Conservation (phyloP, 1,140 invertebrate genomes). For the Onthophagus taurus region DNA sequence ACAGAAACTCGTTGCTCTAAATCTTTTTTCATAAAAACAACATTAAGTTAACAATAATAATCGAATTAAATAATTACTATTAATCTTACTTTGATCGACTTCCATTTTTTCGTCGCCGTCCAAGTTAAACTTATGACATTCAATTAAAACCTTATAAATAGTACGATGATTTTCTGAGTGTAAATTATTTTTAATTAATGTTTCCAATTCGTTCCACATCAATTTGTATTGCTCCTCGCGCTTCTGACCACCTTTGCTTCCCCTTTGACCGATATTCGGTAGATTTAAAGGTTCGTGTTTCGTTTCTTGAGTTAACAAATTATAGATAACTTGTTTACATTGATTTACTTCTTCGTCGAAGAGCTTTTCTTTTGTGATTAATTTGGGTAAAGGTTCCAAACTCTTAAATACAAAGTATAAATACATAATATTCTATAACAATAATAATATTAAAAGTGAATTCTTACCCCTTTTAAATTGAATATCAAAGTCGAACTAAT, state of each 20-base stretch:
- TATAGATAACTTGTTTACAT: slow-evolving; percentile 80
- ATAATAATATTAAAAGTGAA: neutral
- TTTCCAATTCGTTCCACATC: slow-evolving; percentile 84
- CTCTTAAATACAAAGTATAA: slow-evolving; percentile 45
- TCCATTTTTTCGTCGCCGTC: slow-evolving; percentile 57
- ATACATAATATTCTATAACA: slow-evolving; percentile 8
- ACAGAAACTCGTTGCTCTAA: slow-evolving; percentile 57
- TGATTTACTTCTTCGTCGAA: slow-evolving; percentile 77
- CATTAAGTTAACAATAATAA: too few relatives aligned
- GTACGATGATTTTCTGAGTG: slow-evolving; percentile 59
- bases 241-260: slow-evolving; percentile 49
- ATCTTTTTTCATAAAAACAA: too few relatives aligned
- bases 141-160: slow-evolving; percentile 74
- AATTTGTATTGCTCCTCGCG: slow-evolving; percentile 83
- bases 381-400: slow-evolving; percentile 66
- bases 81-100: slow-evolving; percentile 29
- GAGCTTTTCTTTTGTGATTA: slow-evolving; percentile 76
- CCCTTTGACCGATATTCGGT: slow-evolving; percentile 47
- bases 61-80: neutral
- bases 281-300: slow-evolving; percentile 72
- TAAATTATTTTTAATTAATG: slow-evolving; percentile 68
- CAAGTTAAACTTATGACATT: slow-evolving; percentile 54
- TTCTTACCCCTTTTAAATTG: slow-evolving; percentile 69
- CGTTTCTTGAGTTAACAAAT: slow-evolving; percentile 71
- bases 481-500: slow-evolving; percentile 85